Evolutionary conservation across 2,888 invertebrate genomes (phyloP).

Genomic region (Acrobasis suavella): DNA sequence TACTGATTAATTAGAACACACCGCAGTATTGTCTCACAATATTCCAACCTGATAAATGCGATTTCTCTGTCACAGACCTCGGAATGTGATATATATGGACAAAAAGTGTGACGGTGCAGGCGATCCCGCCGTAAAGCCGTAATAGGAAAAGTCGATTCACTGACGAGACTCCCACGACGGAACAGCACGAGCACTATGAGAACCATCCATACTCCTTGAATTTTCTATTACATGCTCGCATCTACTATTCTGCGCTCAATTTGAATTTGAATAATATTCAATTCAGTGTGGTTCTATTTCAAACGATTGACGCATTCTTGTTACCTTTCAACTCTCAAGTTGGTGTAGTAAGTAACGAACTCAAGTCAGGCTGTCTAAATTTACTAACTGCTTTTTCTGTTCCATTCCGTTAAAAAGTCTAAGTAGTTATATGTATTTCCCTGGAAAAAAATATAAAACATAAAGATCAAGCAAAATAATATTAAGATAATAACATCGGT

Average conservation of each 20-base stretch:
- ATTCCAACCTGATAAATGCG: background rate
- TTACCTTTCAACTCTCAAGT: background rate
- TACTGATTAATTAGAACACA: background rate
- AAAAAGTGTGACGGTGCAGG: conserved; percentile 51
- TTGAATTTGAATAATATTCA: conserved; percentile 27
- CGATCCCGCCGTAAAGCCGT: conserved; percentile 56
- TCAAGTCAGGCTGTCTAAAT: too few relatives aligned
- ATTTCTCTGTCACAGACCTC: background rate
- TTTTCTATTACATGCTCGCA: conserved; percentile 25
- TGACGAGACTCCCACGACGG: conserved; percentile 38
- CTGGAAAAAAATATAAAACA: too few relatives aligned
- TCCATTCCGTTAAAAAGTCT: too few relatives aligned
- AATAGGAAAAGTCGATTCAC: conserved; percentile 66
- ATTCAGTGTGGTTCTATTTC: conserved; percentile 20
- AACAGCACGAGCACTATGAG: conserved; percentile 33
- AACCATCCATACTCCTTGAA: conserved; percentile 26
- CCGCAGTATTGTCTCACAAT: background rate
- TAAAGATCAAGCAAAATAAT: too few relatives aligned
- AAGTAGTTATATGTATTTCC: too few relatives aligned
- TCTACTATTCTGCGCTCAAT: conserved; percentile 25
- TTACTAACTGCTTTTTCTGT: too few relatives aligned
- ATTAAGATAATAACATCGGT: background rate
- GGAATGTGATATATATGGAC: conserved; percentile 41
- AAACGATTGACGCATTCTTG: conserved; percentile 17
- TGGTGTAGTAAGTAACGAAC: too few relatives aligned